A percentile compares a stretch with the other conserved stretches of the same genome.
phyloP scores from a whole-genome alignment of 2,888 invertebrate genomes.

The Phengaris alcon region DNA sequence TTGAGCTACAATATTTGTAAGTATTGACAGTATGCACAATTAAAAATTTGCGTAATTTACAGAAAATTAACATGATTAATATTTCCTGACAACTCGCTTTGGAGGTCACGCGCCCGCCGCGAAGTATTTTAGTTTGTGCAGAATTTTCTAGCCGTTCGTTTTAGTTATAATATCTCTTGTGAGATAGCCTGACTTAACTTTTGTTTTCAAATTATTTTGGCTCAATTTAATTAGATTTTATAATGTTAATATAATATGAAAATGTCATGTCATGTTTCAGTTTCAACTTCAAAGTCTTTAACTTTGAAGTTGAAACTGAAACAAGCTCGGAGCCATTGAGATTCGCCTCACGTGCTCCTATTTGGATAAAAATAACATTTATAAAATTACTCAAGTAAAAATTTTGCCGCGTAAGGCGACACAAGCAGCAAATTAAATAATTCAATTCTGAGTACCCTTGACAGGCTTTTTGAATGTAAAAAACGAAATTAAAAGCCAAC shows the following conservation, averaged over 20 bases:
- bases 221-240: background rate
- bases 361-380: conserved; percentile 20
- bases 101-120: too few species aligned
- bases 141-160: too few species aligned
- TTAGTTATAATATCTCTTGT: background rate
- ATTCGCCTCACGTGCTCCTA: conserved; percentile 17
- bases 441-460: conserved; percentile 12
- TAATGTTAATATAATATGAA: background rate
- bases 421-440: conserved; percentile 10
- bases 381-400: conserved; percentile 13
- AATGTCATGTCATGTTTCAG: background rate
- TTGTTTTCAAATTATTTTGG: background rate
- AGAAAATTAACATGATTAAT: too few species aligned
- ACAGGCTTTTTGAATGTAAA: conserved; percentile 12
- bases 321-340: background rate
- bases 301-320: background rate
- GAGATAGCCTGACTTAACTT: background rate
- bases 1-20: too few species aligned
- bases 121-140: too few species aligned
- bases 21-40: too few species aligned
- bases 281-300: too few species aligned
- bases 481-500: conserved; percentile 20
- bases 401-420: background rate
- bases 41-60: too few species aligned
- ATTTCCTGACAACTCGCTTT: too few species aligned